These are phyloP conservation scores for Rhinoraja longicauda DNA, from an alignment of 2,797 vertebrate species.

Conservation along the genomic window DNA sequence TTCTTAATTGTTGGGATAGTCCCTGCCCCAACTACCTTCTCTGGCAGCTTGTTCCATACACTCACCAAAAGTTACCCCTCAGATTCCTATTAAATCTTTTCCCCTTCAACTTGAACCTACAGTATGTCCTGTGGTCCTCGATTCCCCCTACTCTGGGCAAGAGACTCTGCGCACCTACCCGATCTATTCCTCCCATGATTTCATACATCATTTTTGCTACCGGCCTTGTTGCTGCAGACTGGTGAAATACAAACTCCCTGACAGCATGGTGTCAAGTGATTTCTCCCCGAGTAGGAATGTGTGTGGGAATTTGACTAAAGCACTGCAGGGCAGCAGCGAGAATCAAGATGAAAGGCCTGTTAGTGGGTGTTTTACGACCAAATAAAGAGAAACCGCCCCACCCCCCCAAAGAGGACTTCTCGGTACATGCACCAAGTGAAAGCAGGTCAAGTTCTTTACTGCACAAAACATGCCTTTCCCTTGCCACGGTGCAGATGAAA, in stretches of 20 bases:
- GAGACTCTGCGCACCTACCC: no score
- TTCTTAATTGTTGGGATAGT: no score
- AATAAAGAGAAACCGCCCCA: background rate
- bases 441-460: background rate
- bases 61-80: no score
- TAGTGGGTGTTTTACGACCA: background rate
- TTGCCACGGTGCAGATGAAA: background rate
- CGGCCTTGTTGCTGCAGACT: background rate
- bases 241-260: background rate
- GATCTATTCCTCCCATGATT: no score
- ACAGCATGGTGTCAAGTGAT: background rate
- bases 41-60: no score
- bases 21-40: no score
- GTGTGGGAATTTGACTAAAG: background rate
- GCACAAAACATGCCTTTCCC: background rate
- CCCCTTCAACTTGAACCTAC: no score
- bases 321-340: background rate
- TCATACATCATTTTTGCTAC: no score
- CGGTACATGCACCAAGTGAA: background rate
- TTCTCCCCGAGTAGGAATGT: no score
- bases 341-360: background rate
- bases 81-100: no score
- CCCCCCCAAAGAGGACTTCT: background rate
- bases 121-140: no score
- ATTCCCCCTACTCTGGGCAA: no score